Base-by-base conservation (phyloP, 2,888 invertebrate genomes). In the Cephus nigrinus region DNA sequence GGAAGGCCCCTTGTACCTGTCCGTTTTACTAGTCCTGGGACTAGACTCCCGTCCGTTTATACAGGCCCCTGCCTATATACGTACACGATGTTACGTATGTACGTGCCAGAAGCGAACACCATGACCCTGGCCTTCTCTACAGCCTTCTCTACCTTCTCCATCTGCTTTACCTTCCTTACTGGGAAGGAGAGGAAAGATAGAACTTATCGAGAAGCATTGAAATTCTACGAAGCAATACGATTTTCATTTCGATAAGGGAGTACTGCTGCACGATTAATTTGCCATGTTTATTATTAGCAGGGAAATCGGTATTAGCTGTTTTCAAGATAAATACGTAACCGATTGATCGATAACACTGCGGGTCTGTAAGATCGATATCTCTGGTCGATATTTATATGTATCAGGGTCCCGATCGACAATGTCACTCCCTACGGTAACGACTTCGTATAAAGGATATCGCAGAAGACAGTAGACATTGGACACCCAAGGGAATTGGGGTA, bases 201-300 rank as follows among this genome's bases (percentile, higher is more conserved):
- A 55, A 55, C 55, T 55, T 23, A 55, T 55, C 55, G 9, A 55
- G 55, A 2, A 55, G 15, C 55, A 55, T 55, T 55, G 55, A 23
- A 23, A 55, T 23, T 55, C 23, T 23, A 23, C 55, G 23, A 55
- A 55, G 9, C 23, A 23, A 55, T 55, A 55, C 75, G 71, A 79
- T 77, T 76, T 74, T 72, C 80, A 55, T 82, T 79, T 80, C 78
- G 82, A 79, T 75, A 76, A 12, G 75, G 84, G 31, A 1, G 81
- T 85, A 86, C 84, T 85, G 80, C 80, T 84, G 80, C 80, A 78
- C 86, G 87, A 88, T 88, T 88, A 88, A 88, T 88, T 88, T 84
- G 84, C 87, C 84, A 86, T 84, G 83, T 80, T 81, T 76, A 80
- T 79, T 74, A 80, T 77, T 82, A 81, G 80, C 80, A 80, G 82